These are phyloP conservation scores for Montipora cactus DNA, from an alignment of 64 coral and sea anemone species.

Conservation along the genomic window DNA sequence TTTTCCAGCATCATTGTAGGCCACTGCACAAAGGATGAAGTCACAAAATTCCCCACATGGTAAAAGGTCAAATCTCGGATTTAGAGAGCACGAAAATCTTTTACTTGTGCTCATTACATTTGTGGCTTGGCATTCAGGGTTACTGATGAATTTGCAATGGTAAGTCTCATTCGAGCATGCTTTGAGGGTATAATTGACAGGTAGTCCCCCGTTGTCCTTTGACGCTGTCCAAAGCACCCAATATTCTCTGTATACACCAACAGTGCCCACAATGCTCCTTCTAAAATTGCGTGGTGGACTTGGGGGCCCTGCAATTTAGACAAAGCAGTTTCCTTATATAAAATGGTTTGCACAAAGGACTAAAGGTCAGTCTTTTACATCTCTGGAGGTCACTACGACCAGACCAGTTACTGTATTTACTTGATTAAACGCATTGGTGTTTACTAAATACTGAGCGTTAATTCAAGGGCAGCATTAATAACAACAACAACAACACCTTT, in stretches of 20 bases:
- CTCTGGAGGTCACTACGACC: too few relatives aligned
- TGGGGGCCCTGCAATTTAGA: not conserved
- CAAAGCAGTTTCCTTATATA: too few relatives aligned
- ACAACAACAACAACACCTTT: too few relatives aligned
- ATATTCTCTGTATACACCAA: not conserved
- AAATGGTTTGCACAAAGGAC: too few relatives aligned
- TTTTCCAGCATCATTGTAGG: conserved; percentile 1
- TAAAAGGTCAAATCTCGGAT: too few relatives aligned
- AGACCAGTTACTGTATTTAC: too few relatives aligned
- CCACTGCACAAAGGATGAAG: not conserved
- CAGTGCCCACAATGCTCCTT: not conserved
- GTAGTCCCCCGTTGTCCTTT: not conserved
- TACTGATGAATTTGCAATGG: not conserved
- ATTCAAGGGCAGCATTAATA: too few relatives aligned
- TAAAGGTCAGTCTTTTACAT: too few relatives aligned
- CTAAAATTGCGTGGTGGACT: conserved; percentile 39
- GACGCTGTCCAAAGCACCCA: not conserved
- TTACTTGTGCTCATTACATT: not conserved
- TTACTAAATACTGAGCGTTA: too few relatives aligned
- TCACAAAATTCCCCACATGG: not conserved
- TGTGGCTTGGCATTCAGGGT: not conserved
- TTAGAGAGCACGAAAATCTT: not conserved
- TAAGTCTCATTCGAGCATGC: not conserved
- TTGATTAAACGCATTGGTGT: too few relatives aligned
- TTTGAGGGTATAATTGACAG: conserved; percentile 13